Evolutionary conservation across 2,113 vertebrate genomes (phyloP).

Genomic region (Cyanoramphus novaezelandiae): DNA sequence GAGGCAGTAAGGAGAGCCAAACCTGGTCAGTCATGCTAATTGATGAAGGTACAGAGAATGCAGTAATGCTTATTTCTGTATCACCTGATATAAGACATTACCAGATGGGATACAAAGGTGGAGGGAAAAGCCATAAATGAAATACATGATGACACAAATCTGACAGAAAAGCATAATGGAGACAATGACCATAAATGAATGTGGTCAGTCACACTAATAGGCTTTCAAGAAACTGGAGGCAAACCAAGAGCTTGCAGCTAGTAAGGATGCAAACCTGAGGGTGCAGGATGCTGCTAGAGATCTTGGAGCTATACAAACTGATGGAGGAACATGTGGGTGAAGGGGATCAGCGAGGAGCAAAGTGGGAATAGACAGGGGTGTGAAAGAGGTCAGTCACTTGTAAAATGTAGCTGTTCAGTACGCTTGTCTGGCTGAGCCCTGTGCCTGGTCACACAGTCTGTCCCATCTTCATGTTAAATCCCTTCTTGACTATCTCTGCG

Average conservation of each 20-base stretch:
- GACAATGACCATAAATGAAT: neutral
- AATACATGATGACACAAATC: neutral
- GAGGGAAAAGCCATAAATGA: neutral
- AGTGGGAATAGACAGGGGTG: rapidly evolving
- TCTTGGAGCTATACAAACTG: neutral
- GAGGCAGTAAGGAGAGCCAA: neutral
- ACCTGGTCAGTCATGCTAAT: neutral
- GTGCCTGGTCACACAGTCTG: neutral
- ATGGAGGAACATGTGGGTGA: neutral
- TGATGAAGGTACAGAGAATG: neutral
- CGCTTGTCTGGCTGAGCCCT: neutral
- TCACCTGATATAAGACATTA: neutral
- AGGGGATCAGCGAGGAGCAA: neutral
- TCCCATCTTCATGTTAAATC: neutral
- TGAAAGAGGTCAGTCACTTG: neutral
- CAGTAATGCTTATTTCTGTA: neutral
- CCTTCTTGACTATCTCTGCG: neutral
- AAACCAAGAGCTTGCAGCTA: neutral
- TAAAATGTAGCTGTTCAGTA: neutral
- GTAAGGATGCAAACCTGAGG: neutral
- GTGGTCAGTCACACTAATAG: neutral
- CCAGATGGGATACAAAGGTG: neutral
- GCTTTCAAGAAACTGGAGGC: neutral
- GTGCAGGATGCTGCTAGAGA: neutral
- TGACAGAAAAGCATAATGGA: neutral